Base-by-base conservation (phyloP, 2,113 vertebrate species). In the Paedocypris sp. region DNA sequence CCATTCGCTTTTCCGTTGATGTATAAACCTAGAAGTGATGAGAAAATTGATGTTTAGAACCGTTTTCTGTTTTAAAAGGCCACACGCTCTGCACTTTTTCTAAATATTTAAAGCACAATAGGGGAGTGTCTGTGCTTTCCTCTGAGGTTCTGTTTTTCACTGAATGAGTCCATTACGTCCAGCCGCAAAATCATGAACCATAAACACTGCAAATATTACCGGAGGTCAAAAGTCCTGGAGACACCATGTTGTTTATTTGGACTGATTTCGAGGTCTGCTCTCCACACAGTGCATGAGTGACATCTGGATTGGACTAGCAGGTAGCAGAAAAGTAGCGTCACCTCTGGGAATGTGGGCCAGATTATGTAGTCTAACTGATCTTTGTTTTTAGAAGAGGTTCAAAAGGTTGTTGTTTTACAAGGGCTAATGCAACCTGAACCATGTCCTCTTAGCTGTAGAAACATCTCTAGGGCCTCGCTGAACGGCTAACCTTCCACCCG, bases 381-480 rank as follows among this genome's bases (percentile, higher is more conserved):
- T 15, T 32, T 46, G 56, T 59, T 15, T 46, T 22, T 16, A 9
- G 38, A 41, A 29, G 15, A 53, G 8, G 26, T 32, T 22, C 26
- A 16, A 15, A 45, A 5, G 6, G 12, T 45, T 20, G 42, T 45
- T 45, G 41, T 41, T 53, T 68, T 16, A 38, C 12, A 12, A 36
- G 6, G 19, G 6, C 5, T 53, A n/a, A 64, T 43, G 22, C n/a
- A n/a, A 35, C 13, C 61, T 7, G 9, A 12, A 43, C 58, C 39
- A 64, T 45, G 12, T 32, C 32, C 29, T 42, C 16, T 51, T 29
- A 49, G 39, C 29, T 48, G 26, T n/a, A 3, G 15, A 22, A 56
- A 75, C 70, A 52, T 49, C 66, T 48, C 68, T 22, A 53, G 73
- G 51, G 9, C 43, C 47, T 26, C 22, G 13, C 9, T 31, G 36